phyloP scores from a whole-genome alignment of 2,888 invertebrate genomes.

The Drosophila flavopinicola region DNA sequence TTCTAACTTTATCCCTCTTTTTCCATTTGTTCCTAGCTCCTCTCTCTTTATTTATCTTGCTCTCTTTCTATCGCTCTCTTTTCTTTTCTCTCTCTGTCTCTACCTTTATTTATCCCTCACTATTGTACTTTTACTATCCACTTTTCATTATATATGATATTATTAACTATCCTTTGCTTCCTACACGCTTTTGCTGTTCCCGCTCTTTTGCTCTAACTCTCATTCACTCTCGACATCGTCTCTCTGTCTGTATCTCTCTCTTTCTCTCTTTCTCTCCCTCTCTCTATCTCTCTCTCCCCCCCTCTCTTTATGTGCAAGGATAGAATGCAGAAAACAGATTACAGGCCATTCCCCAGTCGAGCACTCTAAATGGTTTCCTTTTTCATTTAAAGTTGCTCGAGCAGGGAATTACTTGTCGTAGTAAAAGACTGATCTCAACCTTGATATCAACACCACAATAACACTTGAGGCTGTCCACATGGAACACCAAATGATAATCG shows the following conservation, averaged over 20 bases:
- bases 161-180: too few relatives aligned
- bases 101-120: too few relatives aligned
- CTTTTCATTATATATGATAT: too few relatives aligned
- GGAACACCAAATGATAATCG: conserved; percentile 19
- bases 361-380: background rate
- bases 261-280: background rate
- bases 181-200: too few relatives aligned
- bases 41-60: too few relatives aligned
- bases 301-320: background rate
- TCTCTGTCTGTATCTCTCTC: background rate
- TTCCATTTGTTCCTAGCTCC: too few relatives aligned
- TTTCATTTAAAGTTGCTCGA: background rate
- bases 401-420: background rate
- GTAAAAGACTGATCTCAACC: conserved; percentile 37
- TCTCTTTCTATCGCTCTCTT: too few relatives aligned
- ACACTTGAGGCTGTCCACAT: conserved; percentile 40
- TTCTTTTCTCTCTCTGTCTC: too few relatives aligned
- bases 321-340: too few relatives aligned
- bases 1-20: too few relatives aligned
- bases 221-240: background rate
- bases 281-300: background rate
- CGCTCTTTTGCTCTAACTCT: too few relatives aligned
- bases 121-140: too few relatives aligned
- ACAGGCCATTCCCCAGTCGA: background rate
- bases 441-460: conserved; percentile 41